phyloP scores from a whole-genome alignment of 1,140 invertebrate genomes.

The Diorhabda carinulata region DNA sequence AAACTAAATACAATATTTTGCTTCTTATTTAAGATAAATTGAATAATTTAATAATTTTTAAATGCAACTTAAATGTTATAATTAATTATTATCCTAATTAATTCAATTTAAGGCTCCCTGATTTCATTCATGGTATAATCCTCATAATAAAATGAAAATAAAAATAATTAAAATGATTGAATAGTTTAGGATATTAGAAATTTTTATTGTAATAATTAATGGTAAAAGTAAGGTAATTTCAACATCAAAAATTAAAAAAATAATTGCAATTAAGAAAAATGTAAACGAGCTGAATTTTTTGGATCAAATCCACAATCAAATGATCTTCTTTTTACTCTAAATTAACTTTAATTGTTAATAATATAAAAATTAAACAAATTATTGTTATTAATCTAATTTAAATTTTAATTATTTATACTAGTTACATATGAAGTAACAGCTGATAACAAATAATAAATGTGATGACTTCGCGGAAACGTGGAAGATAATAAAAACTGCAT shows the following conservation, averaged over 20 bases:
- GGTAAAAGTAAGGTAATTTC: conserved; percentile 58
- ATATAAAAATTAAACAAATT: conserved; percentile 47
- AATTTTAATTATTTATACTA: conserved; percentile 52
- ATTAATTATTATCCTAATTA: conserved; percentile 57
- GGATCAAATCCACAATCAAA: conserved; percentile 64
- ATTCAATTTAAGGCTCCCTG: conserved; percentile 59
- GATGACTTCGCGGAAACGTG: too few relatives aligned
- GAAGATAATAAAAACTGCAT: too few relatives aligned
- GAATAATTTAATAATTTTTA: conserved; percentile 53
- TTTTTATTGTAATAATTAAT: conserved; percentile 48
- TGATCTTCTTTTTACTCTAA: conserved; percentile 56
- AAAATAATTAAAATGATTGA: conserved; percentile 48
- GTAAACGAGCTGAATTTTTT: conserved; percentile 51
- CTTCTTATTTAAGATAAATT: conserved; percentile 57
- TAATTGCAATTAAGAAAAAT: conserved; percentile 58
- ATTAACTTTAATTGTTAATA: conserved; percentile 51
- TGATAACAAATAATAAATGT: too few relatives aligned
- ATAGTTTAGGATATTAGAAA: conserved; percentile 45
- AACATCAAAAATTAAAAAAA: conserved; percentile 66
- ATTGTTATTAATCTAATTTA: conserved; percentile 42
- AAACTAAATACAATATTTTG: conserved; percentile 55
- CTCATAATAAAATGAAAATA: conserved; percentile 54
- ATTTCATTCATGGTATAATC: conserved; percentile 59
- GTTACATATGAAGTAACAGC: too few relatives aligned
- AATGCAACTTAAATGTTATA: conserved; percentile 62